Evolutionary conservation across 1,140 invertebrate genomes (phyloP).

Genomic region (Ips nitidus): DNA sequence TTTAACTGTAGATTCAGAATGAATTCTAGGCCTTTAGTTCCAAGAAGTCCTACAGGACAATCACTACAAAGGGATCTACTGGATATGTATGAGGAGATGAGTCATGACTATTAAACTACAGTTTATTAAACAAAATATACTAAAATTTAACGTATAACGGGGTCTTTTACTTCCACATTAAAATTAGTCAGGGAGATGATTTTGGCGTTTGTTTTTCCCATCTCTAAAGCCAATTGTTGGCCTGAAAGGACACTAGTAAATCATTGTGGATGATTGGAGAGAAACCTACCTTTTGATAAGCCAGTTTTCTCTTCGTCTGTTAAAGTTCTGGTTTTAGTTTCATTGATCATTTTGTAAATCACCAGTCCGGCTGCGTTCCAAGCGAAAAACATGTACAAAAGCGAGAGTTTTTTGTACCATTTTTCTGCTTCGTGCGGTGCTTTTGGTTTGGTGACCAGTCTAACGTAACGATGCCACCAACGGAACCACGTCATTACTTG

Average conservation of each 20-base stretch:
- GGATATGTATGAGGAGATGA: background rate
- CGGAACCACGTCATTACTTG: constrained; percentile 5
- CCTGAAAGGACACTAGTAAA: too few relatives aligned
- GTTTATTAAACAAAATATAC: too few relatives aligned
- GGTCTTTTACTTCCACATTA: too few relatives aligned
- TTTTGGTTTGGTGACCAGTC: background rate
- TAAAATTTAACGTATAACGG: too few relatives aligned
- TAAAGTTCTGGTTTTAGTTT: background rate
- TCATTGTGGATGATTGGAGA: too few relatives aligned
- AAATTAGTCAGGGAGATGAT: too few relatives aligned
- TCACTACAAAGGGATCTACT: background rate
- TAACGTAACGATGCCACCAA: constrained; percentile 2
- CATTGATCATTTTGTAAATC: background rate
- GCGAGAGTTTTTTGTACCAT: constrained; percentile 5
- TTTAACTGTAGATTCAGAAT: too few relatives aligned
- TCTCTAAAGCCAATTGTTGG: too few relatives aligned
- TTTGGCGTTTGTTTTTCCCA: too few relatives aligned
- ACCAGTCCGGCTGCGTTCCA: constrained; percentile 11
- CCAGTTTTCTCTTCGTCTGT: background rate
- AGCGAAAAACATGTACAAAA: background rate
- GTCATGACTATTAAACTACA: too few relatives aligned
- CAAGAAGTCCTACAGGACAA: background rate
- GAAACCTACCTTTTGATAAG: background rate
- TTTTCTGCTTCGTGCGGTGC: background rate
- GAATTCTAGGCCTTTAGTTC: background rate